phyloP scores from a whole-genome alignment of 2,113 vertebrate genomes.

The Mormoops blainvillei region DNA sequence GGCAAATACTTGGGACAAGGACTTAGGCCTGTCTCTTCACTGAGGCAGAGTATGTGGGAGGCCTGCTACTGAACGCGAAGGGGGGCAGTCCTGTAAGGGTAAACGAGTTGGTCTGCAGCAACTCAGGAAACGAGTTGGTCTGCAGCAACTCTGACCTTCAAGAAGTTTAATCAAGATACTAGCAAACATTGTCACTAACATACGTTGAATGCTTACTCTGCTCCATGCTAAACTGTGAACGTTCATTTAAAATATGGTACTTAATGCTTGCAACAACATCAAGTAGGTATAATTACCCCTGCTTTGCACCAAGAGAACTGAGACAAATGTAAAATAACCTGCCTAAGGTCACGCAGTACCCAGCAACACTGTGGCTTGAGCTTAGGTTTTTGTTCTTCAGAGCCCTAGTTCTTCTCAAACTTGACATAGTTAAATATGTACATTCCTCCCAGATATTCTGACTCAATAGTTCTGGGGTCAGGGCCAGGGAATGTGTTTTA shows the following conservation, averaged over 20 bases:
- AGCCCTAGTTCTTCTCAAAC: neutral
- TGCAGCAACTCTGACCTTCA: neutral
- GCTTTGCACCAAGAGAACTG: neutral
- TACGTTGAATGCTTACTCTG: neutral
- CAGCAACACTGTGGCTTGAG: neutral
- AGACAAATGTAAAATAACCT: neutral
- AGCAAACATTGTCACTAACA: neutral
- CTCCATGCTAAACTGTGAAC: neutral
- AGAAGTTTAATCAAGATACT: neutral
- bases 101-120: neutral
- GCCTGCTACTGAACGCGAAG: neutral
- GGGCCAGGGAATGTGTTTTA: neutral
- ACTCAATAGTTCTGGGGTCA: neutral
- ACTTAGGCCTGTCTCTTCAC: neutral
- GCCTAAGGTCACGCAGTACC: neutral
- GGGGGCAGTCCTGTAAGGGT: neutral
- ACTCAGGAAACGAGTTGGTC: neutral
- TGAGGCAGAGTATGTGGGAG: neutral
- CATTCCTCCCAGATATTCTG: neutral
- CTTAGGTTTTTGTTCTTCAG: neutral
- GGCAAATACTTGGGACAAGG: neutral
- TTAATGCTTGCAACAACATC: constrained; percentile 10
- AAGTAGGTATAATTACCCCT: neutral
- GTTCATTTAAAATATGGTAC: neutral
- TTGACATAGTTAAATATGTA: neutral